Conservation (phyloP, 1,140 invertebrate genomes). For the Bilobella aurantiaca region DNA sequence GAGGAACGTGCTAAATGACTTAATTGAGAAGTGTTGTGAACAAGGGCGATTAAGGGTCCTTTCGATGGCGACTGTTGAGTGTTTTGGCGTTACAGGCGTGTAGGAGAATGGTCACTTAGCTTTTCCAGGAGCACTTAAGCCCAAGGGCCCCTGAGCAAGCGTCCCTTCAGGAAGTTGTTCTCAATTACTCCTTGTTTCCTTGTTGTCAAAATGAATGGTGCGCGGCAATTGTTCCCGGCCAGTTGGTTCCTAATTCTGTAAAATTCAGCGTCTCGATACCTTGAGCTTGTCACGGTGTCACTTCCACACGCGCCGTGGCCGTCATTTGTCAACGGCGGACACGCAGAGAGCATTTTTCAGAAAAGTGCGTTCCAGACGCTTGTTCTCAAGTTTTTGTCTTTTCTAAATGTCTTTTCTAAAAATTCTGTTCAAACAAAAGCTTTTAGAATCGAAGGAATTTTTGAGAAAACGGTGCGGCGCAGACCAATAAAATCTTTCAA, state of each 20-base stretch:
- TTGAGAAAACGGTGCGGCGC: neutral
- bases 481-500: constrained; percentile 3
- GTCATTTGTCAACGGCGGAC: neutral
- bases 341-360: neutral
- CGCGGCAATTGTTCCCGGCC: neutral
- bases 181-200: neutral
- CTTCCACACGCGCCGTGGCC: neutral
- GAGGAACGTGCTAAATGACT: neutral
- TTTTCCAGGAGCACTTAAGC: neutral
- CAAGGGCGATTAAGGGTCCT: neutral
- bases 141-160: no score
- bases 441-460: neutral
- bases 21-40: constrained; percentile 9
- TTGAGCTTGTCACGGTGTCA: neutral
- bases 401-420: neutral
- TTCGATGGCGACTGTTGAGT: neutral
- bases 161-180: constrained; percentile 2
- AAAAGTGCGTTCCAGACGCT: neutral
- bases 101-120: neutral
- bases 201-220: neutral
- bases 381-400: neutral
- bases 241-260: neutral
- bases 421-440: neutral
- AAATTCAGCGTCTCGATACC: neutral
- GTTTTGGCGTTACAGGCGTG: neutral